Percentiles rank a stretch among this genome's conserved stretches.
phyloP scores from a whole-genome alignment of 1,140 invertebrate genomes.

The Euura saliciscinereae region DNA sequence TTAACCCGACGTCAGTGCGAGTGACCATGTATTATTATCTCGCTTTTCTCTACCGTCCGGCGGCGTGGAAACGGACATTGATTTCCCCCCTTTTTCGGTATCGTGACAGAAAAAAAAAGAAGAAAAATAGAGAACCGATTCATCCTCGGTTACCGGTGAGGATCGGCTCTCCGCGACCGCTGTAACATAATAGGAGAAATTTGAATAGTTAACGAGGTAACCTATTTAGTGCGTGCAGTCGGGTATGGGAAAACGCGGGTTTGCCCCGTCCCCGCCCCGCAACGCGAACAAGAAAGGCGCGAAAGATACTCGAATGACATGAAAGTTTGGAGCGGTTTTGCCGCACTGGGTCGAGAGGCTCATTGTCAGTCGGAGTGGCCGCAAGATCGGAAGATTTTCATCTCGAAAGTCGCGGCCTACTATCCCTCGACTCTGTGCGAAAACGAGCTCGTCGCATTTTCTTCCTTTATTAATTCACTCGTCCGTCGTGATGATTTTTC shows the following conservation, averaged over 20 bases:
- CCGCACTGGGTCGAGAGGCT: not conserved
- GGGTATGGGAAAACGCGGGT: not conserved
- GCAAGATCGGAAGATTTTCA: conserved; percentile 44
- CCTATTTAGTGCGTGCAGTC: not conserved
- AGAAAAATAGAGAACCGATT: too few relatives aligned
- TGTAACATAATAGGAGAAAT: conserved; percentile 6
- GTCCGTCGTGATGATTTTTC: too few relatives aligned
- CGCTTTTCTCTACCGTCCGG: too few relatives aligned
- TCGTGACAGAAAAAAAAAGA: too few relatives aligned
- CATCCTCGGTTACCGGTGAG: too few relatives aligned
- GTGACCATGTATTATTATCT: not conserved
- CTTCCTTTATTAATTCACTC: too few relatives aligned
- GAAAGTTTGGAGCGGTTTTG: not conserved
- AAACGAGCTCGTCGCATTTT: too few relatives aligned
- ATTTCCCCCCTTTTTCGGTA: too few relatives aligned
- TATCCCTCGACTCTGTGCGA: conserved; percentile 10
- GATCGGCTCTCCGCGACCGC: too few relatives aligned
- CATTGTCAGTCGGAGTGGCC: not conserved
- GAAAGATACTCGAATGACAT: not conserved
- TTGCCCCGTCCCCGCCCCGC: not conserved
- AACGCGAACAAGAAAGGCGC: not conserved
- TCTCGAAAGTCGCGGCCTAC: conserved; percentile 54
- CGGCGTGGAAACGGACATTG: too few relatives aligned
- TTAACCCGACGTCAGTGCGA: conserved; percentile 41
- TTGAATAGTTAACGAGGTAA: conserved; percentile 1